Evolutionary conservation across 2,888 invertebrate species (phyloP), one percentile per base, ranked within the genome.

Genomic region (Fissipunctia ypsillon): DNA sequence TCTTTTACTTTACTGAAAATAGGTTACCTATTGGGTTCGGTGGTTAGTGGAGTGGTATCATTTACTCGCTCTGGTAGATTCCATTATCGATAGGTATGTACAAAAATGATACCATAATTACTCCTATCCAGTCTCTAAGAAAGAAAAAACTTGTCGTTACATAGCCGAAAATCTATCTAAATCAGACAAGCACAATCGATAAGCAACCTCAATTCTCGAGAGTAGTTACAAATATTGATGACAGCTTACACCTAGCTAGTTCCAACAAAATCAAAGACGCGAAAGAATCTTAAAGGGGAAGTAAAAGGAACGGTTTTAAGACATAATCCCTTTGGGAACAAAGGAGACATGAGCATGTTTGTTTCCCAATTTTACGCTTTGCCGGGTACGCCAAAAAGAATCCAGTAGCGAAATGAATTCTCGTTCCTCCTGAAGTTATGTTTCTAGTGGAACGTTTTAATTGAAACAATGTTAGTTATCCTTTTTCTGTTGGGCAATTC

Each of bases 351-450:
- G 90, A 88, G 88, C 89, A 91, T 93, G 92, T 94, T 93, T 93
- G 91, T 91, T 90, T 89, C 88, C 88, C 94, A 95, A 95, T 95
- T 95, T 95, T 92, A 94, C 94, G 94, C 91, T 89, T 89, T 88
- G 91, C 88, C 86, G 91, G 89, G 81, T 89, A 84, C 90, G 81
- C 88, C 85, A 87, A 89, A 90, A 90, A 90, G 90, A 91, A 93
- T 89, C 84, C 85, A 86, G 88, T 87, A 84, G 82, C 86, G 84
- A 91, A 91, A 90, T 90, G 89, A 90, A 91, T 90, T 90, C 79
- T 77, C 48, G 69, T 69, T 84, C n/a, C 41, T 73, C 41, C 54
- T 56, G 54, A 72, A 82, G 52, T 73, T 69, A 84, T 84, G 70
- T 84, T 88, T 84, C 73, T 66, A 76, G 84, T 78, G 16, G 67